Percentiles rank a stretch among this genome's conserved stretches.
Evolutionary conservation across 2,888 invertebrate species (phyloP).

Genomic region (Drosophila acutilabella): DNA sequence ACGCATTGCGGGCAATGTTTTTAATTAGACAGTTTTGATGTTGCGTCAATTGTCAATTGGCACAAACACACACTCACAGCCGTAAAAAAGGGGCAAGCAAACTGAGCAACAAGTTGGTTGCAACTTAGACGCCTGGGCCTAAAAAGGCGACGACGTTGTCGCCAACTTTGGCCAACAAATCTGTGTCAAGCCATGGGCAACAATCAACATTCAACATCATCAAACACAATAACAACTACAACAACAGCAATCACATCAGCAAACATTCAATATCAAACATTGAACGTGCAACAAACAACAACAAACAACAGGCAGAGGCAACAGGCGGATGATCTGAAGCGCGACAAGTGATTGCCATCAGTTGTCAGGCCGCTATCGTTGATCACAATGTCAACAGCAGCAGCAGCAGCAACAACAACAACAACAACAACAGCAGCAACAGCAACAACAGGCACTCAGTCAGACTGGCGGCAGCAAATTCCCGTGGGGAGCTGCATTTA

Average conservation of each 20-base stretch:
- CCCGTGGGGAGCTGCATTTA: slow-evolving; percentile 81
- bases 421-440: slow-evolving; percentile 30
- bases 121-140: slow-evolving; percentile 74
- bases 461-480: slow-evolving; percentile 72
- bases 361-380: slow-evolving; percentile 80
- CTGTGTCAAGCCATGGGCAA: slow-evolving; percentile 78
- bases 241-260: slow-evolving; percentile 42
- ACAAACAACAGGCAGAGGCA: slow-evolving; percentile 49
- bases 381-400: slow-evolving; percentile 79
- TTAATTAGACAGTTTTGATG: slow-evolving; percentile 80
- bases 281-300: slow-evolving; percentile 49
- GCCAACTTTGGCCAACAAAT: slow-evolving; percentile 79
- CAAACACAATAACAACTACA: slow-evolving; percentile 39
- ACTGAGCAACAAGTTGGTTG: slow-evolving; percentile 44
- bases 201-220: slow-evolving; percentile 34
- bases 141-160: slow-evolving; percentile 79
- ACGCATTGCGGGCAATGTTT: slow-evolving; percentile 78
- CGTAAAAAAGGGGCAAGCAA: slow-evolving; percentile 45
- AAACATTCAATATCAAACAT: slow-evolving; percentile 59
- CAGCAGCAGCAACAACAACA: slow-evolving; percentile 39
- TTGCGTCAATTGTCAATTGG: slow-evolving; percentile 81
- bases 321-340: slow-evolving; percentile 78
- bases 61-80: slow-evolving; percentile 19
- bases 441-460: slow-evolving; percentile 50
- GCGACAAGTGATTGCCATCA: slow-evolving; percentile 81